Conservation (phyloP, 2,797 vertebrate species). For the Acanthis flammea region DNA sequence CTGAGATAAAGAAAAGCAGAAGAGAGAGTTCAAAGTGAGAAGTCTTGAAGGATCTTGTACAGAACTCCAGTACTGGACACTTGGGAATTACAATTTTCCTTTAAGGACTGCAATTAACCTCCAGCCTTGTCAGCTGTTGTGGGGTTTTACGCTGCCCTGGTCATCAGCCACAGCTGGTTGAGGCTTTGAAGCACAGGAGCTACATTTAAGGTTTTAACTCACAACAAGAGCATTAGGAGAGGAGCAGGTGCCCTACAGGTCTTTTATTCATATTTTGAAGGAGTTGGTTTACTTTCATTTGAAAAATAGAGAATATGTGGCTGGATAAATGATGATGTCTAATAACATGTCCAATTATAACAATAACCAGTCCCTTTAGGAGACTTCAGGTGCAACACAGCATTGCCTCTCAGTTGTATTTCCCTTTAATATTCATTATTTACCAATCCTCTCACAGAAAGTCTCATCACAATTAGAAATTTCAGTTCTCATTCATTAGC, state of each 20-base stretch:
- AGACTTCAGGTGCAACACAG: background rate
- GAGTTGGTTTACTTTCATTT: background rate
- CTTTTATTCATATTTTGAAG: background rate
- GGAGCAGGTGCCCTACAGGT: background rate
- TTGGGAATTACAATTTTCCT: background rate
- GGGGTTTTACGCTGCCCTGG: background rate
- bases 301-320: background rate
- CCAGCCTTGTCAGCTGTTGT: background rate
- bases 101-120: background rate
- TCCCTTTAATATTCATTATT: background rate
- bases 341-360: background rate
- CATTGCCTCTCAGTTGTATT: background rate
- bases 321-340: background rate
- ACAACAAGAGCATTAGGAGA: background rate
- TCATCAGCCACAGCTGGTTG: background rate
- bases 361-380: background rate
- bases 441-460: background rate
- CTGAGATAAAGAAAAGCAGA: background rate
- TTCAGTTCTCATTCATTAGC: background rate
- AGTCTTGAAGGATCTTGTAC: background rate
- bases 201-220: background rate
- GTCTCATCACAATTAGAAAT: background rate
- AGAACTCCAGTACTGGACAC: background rate
- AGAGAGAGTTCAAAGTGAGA: background rate
- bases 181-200: background rate